Conservation (phyloP, 2,888 invertebrate genomes). For the Papilio elwesi region DNA sequence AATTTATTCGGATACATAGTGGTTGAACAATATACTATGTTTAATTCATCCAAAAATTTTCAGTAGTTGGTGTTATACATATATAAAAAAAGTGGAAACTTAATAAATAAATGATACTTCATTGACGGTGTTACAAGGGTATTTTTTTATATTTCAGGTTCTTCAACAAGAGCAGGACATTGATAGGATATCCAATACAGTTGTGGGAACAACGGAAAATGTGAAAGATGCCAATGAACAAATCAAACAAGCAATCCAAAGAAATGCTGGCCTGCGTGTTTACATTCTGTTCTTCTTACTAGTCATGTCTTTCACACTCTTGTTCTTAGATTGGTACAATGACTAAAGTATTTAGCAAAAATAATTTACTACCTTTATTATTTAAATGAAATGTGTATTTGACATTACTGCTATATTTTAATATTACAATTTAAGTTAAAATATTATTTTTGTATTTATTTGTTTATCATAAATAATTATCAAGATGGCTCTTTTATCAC, state of each 20-base stretch:
- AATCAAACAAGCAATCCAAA: constrained; percentile 97
- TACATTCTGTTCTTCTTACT: constrained; percentile 97
- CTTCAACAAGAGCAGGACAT: constrained; percentile 97
- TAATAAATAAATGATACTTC: too few species aligned
- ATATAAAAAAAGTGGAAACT: too few species aligned
- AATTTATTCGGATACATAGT: too few species aligned
- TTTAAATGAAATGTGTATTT: constrained; percentile 3
- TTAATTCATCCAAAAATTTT: too few species aligned
- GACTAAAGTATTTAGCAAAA: constrained; percentile 73
- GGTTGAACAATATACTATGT: too few species aligned
- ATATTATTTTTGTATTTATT: neutral
- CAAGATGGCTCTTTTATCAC: too few species aligned
- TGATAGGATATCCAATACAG: constrained; percentile 93
- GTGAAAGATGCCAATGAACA: constrained; percentile 98
- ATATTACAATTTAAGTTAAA: neutral
- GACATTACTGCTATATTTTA: neutral
- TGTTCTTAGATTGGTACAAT: constrained; percentile 99
- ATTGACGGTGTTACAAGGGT: neutral
- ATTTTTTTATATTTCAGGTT: constrained; percentile 78
- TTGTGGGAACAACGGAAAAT: constrained; percentile 97
- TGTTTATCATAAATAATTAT: too few species aligned
- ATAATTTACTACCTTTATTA: neutral
- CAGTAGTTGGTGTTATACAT: too few species aligned
- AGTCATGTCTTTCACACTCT: constrained; percentile 96
- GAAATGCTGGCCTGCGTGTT: constrained; percentile 97